Evolutionary conservation across 1,140 invertebrate species (phyloP).

Genomic region (Dreissena polymorpha): DNA sequence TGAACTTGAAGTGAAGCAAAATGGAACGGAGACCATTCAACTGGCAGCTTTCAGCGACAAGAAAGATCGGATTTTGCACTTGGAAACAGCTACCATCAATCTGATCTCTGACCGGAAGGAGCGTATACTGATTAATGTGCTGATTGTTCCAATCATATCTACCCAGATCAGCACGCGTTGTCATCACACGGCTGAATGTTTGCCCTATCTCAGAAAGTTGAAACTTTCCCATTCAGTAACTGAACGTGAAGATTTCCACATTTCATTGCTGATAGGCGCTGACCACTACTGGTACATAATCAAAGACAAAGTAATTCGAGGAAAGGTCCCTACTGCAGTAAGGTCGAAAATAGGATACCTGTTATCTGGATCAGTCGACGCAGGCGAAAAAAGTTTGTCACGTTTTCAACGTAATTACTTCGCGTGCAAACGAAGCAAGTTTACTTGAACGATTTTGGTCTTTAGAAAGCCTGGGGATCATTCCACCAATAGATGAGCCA

Average conservation of each 20-base stretch:
- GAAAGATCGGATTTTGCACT: conserved; percentile 1
- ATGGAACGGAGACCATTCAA: not conserved
- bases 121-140: conserved; percentile 26
- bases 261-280: conserved; percentile 45
- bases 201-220: conserved; percentile 26
- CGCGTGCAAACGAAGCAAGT: not conserved
- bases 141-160: conserved; percentile 33
- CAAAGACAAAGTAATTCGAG: conserved; percentile 29
- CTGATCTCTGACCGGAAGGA: not conserved
- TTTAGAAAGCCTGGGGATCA: conserved; percentile 6
- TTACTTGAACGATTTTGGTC: conserved; percentile 27
- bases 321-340: conserved; percentile 32
- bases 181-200: not conserved
- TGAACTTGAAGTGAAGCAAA: conserved; percentile 7
- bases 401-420: not conserved
- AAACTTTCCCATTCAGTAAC: conserved; percentile 40
- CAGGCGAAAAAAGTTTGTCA: not conserved
- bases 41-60: conserved; percentile 4
- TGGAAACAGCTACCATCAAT: not conserved
- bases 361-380: conserved; percentile 20
- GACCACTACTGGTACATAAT: too few relatives aligned
- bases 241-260: conserved; percentile 5
- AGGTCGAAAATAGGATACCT: conserved; percentile 49
- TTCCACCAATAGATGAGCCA: not conserved
- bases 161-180: not conserved